Base-by-base conservation (phyloP, 2,888 invertebrate genomes). In the Campoplex nolae region DNA sequence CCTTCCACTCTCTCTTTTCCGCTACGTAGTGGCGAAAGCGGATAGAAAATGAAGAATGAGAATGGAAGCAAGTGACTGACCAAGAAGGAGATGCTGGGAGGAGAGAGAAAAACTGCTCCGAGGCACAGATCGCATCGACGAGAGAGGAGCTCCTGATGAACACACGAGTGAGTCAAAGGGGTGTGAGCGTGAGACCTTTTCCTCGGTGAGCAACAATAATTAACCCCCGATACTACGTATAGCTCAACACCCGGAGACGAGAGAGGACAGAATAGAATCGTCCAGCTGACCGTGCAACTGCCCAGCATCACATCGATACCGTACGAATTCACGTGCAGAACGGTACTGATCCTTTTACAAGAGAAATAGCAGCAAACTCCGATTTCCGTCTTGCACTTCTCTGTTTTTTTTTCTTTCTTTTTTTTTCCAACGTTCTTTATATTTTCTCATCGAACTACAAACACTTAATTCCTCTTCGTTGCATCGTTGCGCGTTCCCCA, bases 131-230 rank as follows among this genome's bases (percentile, higher is more conserved):
- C 82, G 48, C 84, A 70, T 84, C 82, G 86, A 85, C 77, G 83
- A 88, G 85, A 84, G 83, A 28, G 45, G 32, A 62, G 86, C 78
- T 68, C 84, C 84, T 80, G 83, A 85, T 78, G 78, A 78, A 88
- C 42, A 51, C 89, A 90, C 90, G 90, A 42, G 71, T 75, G 74
- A 51, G 54, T 86, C 91, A 93, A 92, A 91, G 91, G 91, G 91
- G 89, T 90, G 90, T 85, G 91, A 94, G 91, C 93, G 93, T 94
- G 94, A 93, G 93, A 93, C 90, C 92, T 92, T 93, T 90, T 91
- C 88, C 91, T 88, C 88, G 81, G 83, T 83, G 67, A 89, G 90
- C 90, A 89, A 91, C 91, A 92, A 92, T 93, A 93, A 93, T 94
- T 93, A 93, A 92, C 93, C 92, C 88, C 93, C 92, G 91, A 91